A percentile compares a stretch with the other conserved stretches of the same genome.
Conservation (phyloP, 1,140 invertebrate species). For the Semibalanus balanoides region DNA sequence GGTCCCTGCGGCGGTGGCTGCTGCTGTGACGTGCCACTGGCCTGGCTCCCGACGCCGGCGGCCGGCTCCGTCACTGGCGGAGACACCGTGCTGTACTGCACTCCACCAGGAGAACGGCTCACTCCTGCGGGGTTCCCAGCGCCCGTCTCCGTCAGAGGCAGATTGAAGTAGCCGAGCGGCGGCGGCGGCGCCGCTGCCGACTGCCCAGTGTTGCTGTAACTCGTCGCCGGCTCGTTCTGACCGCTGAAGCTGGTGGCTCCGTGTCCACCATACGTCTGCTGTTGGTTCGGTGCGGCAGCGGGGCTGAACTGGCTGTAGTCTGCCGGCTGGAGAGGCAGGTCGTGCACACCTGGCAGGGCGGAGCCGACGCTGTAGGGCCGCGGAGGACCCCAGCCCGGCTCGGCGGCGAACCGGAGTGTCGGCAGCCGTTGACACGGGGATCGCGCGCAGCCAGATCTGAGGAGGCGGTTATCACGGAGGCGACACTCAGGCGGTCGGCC, state of each 20-base stretch:
- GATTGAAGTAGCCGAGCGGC: background rate
- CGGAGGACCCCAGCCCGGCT: background rate
- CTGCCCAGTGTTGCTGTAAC: no score
- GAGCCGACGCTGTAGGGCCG: background rate
- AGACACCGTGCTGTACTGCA: no score
- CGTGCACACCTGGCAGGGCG: background rate
- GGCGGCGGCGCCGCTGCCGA: no score
- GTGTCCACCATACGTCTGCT: no score
- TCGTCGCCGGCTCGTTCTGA: no score
- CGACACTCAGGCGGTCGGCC: conserved; percentile 83
- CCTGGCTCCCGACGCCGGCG: no score
- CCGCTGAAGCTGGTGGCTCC: no score
- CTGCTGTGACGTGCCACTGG: background rate
- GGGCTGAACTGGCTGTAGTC: background rate
- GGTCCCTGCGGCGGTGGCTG: background rate
- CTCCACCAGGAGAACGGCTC: no score
- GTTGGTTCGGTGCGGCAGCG: no score
- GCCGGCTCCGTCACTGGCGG: background rate
- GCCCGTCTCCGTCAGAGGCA: background rate
- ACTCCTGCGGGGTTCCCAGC: no score
- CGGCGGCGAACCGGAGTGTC: background rate
- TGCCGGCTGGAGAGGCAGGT: background rate
- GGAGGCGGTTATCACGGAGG: no score
- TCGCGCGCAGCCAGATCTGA: background rate
- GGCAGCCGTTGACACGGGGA: background rate